A percentile compares a stretch with the other conserved stretches of the same genome.
Conservation (phyloP, 2,888 invertebrate genomes). For the Melanophora roralis region DNA sequence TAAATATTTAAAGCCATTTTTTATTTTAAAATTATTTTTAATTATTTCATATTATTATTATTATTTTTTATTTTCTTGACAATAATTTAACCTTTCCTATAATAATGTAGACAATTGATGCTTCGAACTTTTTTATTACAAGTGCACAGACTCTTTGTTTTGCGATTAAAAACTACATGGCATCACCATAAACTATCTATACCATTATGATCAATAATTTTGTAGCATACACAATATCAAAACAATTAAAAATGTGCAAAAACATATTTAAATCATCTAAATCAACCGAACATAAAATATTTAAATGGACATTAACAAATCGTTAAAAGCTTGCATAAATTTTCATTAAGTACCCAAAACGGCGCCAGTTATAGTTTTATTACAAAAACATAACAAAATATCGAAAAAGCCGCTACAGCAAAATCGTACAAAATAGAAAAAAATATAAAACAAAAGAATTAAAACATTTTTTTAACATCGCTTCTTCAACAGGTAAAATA, state of each 20-base stretch:
- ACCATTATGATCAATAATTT: too few relatives aligned
- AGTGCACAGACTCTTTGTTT: too few relatives aligned
- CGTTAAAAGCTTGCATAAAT: slow-evolving; percentile 50
- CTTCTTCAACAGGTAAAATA: not conserved
- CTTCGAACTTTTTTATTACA: too few relatives aligned
- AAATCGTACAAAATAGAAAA: not conserved
- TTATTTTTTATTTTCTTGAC: not conserved
- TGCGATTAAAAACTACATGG: too few relatives aligned
- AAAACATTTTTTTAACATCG: slow-evolving; percentile 7
- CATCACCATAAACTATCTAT: too few relatives aligned
- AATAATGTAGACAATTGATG: not conserved
- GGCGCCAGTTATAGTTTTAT: not conserved
- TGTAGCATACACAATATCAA: not conserved
- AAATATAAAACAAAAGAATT: not conserved
- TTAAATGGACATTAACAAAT: slow-evolving; percentile 14
- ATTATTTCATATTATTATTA: too few relatives aligned
- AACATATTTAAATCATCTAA: not conserved
- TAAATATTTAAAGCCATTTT: too few relatives aligned
- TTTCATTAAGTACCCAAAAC: slow-evolving; percentile 42
- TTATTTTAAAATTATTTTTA: too few relatives aligned
- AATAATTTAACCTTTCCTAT: not conserved
- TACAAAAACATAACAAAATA: not conserved
- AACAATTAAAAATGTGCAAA: not conserved
- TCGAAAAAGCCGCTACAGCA: not conserved
- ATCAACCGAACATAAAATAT: slow-evolving; percentile 26